These are phyloP conservation scores for Doryteuthis pealeii DNA, from an alignment of 1,140 invertebrate genomes.

Conservation along the genomic window DNA sequence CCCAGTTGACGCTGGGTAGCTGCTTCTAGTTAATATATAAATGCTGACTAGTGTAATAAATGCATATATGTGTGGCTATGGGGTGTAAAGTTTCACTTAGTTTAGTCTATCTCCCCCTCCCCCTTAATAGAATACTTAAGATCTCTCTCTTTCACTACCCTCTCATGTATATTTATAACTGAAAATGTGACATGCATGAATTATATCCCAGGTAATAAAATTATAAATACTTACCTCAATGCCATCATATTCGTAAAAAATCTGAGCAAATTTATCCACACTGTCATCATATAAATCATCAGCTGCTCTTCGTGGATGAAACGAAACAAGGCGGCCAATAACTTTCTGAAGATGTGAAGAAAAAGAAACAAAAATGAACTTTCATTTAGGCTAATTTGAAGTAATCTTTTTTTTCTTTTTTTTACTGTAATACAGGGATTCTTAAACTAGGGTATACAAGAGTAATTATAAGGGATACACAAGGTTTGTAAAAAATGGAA, in stretches of 20 bases:
- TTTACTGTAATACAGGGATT: not conserved
- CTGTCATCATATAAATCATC: constrained; percentile 50
- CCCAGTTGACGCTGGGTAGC: too few species aligned
- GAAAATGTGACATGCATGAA: too few species aligned
- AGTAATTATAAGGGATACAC: not conserved
- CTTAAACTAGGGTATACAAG: not conserved
- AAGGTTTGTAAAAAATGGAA: not conserved
- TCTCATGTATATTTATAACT: too few species aligned
- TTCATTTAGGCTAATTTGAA: not conserved
- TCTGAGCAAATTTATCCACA: constrained; percentile 51
- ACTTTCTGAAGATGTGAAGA: constrained; percentile 41
- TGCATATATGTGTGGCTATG: too few species aligned
- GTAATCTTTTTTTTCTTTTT: not conserved
- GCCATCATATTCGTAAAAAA: constrained; percentile 51
- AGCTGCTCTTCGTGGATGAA: constrained; percentile 49
- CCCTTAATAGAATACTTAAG: too few species aligned
- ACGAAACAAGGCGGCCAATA: constrained; percentile 49
- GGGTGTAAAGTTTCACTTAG: too few species aligned
- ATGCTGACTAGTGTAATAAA: too few species aligned
- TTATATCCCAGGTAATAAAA: too few species aligned
- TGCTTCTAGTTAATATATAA: too few species aligned
- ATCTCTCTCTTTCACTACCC: too few species aligned
- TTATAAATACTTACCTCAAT: constrained; percentile 44
- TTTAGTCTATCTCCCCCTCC: too few species aligned
- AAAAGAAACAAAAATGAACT: not conserved